A percentile compares a stretch with the other conserved stretches of the same genome.
These are phyloP conservation scores for Hippocampus mohnikei DNA, from an alignment of 2,113 vertebrate species.

Conservation along the genomic window DNA sequence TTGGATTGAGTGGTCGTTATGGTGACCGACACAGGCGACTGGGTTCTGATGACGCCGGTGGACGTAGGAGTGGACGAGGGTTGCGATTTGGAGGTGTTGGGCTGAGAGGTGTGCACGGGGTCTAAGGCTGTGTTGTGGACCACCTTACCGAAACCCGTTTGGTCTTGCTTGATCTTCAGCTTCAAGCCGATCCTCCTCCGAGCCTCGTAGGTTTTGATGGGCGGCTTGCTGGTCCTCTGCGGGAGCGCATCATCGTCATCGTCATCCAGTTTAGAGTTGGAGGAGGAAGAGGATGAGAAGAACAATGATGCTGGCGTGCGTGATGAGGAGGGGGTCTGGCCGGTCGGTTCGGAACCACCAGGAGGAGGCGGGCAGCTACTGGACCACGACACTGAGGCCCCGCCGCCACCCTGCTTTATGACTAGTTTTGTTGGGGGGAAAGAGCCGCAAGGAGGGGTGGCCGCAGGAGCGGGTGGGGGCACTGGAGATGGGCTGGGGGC, in stretches of 20 bases:
- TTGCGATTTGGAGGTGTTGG: conserved; percentile 36
- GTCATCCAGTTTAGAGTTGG: conserved; percentile 41
- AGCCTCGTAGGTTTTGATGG: conserved; percentile 92
- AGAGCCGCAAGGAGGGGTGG: conserved; percentile 24
- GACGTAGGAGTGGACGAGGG: conserved; percentile 26
- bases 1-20: conserved; percentile 50
- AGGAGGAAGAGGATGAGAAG: conserved; percentile 32
- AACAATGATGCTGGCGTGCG: conserved; percentile 41
- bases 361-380: conserved; percentile 70
- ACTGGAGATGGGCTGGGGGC: not conserved
- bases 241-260: conserved; percentile 83
- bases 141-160: conserved; percentile 86
- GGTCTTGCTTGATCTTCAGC: conserved; percentile 93
- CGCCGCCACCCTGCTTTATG: conserved; percentile 84
- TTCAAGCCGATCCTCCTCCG: conserved; percentile 88
- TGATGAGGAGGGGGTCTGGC: conserved; percentile 47
- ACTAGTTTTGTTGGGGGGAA: conserved; percentile 84
- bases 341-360: conserved; percentile 23
- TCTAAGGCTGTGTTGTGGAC: conserved; percentile 92
- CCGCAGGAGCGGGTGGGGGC: conserved; percentile 11
- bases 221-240: conserved; percentile 81
- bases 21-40: conserved; percentile 54
- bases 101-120: conserved; percentile 76
- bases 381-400: conserved; percentile 86
- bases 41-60: conserved; percentile 67